phyloP scores from a whole-genome alignment of 1,140 invertebrate species.

The Psilanteris sp. region DNA sequence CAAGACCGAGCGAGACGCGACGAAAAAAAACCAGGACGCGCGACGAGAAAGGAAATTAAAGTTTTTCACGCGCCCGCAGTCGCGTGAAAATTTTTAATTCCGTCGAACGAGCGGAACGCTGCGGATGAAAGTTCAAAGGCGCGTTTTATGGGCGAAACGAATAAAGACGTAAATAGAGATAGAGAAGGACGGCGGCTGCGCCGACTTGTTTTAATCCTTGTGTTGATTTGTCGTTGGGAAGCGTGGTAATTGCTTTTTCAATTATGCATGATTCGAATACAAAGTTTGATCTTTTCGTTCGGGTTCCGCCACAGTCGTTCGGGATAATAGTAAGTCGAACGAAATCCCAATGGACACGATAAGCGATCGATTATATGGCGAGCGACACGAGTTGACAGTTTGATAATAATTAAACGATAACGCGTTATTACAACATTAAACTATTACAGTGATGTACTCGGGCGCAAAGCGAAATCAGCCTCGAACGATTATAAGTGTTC shows the following conservation, averaged over 20 bases:
- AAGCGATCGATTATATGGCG: too few species aligned
- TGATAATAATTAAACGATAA: too few species aligned
- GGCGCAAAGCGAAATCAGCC: too few species aligned
- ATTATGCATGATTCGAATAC: too few species aligned
- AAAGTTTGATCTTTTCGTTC: too few species aligned
- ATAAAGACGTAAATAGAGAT: constrained; percentile 1
- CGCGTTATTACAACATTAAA: too few species aligned
- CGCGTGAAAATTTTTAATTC: constrained; percentile 52
- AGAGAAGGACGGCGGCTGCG: background rate
- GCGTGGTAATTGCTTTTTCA: constrained; percentile 1
- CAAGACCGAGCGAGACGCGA: background rate
- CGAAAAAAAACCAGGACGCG: constrained; percentile 1
- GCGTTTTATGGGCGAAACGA: background rate
- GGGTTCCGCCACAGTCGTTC: too few species aligned
- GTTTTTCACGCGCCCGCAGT: constrained; percentile 50
- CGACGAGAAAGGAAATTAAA: constrained; percentile 46
- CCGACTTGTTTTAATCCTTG: constrained; percentile 6
- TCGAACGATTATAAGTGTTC: too few species aligned
- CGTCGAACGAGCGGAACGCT: constrained; percentile 22
- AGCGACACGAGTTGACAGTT: too few species aligned
- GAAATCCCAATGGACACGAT: too few species aligned
- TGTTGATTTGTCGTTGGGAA: constrained; percentile 1
- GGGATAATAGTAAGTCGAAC: too few species aligned
- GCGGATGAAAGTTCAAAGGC: constrained; percentile 45
- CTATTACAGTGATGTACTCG: too few species aligned